A percentile compares a stretch with the other conserved stretches of the same genome.
phyloP scores from a whole-genome alignment of 2,888 invertebrate genomes.

The Xestia sexstrigata region DNA sequence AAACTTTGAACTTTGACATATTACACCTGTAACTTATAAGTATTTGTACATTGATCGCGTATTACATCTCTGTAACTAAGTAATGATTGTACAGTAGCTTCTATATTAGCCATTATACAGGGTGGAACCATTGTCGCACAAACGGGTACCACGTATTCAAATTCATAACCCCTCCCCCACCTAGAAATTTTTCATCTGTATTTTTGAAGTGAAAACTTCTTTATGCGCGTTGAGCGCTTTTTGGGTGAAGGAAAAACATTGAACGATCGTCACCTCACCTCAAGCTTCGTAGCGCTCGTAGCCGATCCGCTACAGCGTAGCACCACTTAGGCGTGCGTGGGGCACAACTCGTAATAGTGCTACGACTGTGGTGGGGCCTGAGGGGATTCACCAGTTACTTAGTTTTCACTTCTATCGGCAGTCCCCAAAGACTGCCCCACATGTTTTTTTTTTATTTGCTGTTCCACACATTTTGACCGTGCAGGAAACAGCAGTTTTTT shows the following conservation, averaged over 20 bases:
- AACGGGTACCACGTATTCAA: not conserved
- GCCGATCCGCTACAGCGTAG: too few species aligned
- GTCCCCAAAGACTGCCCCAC: too few species aligned
- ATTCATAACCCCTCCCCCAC: not conserved
- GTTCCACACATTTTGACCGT: not conserved
- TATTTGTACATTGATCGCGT: not conserved
- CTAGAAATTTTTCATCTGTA: not conserved
- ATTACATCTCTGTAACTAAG: not conserved
- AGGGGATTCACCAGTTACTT: too few species aligned
- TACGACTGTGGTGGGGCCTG: too few species aligned
- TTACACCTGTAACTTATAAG: not conserved
- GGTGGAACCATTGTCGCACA: not conserved
- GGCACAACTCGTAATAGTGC: too few species aligned
- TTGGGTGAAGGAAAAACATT: too few species aligned
- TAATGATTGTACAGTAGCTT: not conserved
- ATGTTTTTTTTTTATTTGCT: not conserved
- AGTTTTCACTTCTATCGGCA: too few species aligned
- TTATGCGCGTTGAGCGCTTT: too few species aligned
- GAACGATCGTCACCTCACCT: too few species aligned
- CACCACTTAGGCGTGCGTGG: too few species aligned
- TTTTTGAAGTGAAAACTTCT: not conserved
- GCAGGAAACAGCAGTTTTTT: not conserved
- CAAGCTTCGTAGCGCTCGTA: too few species aligned
- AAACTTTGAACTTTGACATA: conserved; percentile 8
- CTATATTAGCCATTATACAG: not conserved